A percentile compares a stretch with the other conserved stretches of the same genome.
These are phyloP conservation scores for Lasioglossum oenotherae DNA, from an alignment of 2,888 invertebrate genomes.

Conservation along the genomic window DNA sequence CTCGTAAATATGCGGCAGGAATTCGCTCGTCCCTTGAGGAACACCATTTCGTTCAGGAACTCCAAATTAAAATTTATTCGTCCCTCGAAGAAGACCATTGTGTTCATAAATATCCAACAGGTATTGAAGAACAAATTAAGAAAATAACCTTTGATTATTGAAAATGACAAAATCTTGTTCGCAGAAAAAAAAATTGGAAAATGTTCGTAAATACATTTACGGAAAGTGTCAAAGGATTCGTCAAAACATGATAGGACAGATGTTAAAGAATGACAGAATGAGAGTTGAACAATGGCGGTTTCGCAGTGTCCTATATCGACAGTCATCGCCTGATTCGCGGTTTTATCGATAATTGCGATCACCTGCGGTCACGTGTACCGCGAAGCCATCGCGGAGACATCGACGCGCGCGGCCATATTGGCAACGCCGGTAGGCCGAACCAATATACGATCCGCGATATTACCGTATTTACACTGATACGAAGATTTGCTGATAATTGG, in stretches of 20 bases:
- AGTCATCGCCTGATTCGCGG: constrained; percentile 8
- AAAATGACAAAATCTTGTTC: too few species aligned
- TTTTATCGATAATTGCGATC: constrained; percentile 60
- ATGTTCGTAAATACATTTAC: too few species aligned
- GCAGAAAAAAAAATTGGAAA: too few species aligned
- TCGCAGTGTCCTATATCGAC: background rate
- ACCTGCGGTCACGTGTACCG: constrained; percentile 49
- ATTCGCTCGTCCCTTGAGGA: background rate
- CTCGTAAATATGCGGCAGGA: background rate
- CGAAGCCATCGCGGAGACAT: constrained; percentile 59
- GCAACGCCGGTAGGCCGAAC: constrained; percentile 68
- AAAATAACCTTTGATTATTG: too few species aligned
- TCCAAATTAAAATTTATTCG: too few species aligned
- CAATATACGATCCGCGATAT: constrained; percentile 70
- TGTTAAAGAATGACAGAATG: background rate
- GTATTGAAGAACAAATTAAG: too few species aligned
- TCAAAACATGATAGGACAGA: background rate
- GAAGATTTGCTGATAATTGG: constrained; percentile 82
- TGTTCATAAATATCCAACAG: too few species aligned
- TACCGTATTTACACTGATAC: constrained; percentile 81
- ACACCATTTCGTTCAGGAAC: background rate
- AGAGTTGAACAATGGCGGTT: background rate
- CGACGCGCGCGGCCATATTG: constrained; percentile 72
- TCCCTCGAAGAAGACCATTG: too few species aligned
- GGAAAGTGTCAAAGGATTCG: background rate